phyloP scores from a whole-genome alignment of 2,797 vertebrate species.

The Otus scops region DNA sequence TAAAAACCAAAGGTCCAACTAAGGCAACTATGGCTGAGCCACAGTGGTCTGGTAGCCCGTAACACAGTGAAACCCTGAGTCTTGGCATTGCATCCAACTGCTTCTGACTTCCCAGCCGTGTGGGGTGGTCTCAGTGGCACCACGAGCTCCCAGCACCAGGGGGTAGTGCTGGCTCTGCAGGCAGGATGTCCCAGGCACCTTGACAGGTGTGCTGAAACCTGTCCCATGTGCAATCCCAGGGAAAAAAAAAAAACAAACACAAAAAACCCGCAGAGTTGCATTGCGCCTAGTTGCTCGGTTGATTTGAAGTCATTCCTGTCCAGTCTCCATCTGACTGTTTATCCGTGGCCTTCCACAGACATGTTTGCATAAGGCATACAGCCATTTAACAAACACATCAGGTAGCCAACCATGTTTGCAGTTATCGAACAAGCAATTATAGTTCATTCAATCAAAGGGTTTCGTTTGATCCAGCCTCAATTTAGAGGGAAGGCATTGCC shows the following conservation, averaged over 20 bases:
- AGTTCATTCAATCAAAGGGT: constrained; percentile 17
- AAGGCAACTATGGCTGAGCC: not conserved
- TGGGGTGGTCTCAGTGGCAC: not conserved
- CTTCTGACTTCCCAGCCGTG: not conserved
- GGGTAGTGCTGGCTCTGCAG: too few species aligned
- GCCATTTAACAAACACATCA: not conserved
- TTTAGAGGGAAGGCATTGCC: constrained; percentile 32
- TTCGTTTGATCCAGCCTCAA: constrained; percentile 56
- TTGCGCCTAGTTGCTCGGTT: not conserved
- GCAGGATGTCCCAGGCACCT: too few species aligned
- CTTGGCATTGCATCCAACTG: not conserved
- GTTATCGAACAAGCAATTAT: constrained; percentile 23
- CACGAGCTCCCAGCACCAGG: not conserved
- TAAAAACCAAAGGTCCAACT: not conserved
- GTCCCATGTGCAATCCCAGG: too few species aligned
- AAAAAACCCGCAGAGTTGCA: not conserved
- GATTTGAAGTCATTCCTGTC: not conserved
- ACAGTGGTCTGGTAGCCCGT: rapidly evolving
- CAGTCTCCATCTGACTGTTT: not conserved
- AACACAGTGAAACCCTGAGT: not conserved
- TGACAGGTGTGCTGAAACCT: not conserved
- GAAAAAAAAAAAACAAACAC: not conserved
- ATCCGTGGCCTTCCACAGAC: not conserved
- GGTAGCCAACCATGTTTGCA: constrained; percentile 12
- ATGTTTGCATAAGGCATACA: not conserved